Base-by-base conservation (phyloP, 2,888 invertebrate species). In the Parelbella ahira region DNA sequence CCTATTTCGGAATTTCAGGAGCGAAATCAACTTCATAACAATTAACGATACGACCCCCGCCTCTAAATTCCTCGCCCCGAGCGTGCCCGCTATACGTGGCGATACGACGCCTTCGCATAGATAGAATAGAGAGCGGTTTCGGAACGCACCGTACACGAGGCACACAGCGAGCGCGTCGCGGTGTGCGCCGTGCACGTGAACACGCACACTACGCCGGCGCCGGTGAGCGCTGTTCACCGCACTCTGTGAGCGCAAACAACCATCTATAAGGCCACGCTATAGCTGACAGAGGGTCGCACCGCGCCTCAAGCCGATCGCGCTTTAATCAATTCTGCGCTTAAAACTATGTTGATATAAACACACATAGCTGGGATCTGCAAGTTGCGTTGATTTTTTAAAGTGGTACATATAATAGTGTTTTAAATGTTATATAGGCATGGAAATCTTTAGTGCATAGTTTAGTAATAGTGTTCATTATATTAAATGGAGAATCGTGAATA, bases 191-290 rank as follows among this genome's bases (percentile, higher is more conserved):
- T 53, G 49, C 48, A 53, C 62, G 66, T 59, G 65, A 55, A 54
- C 77, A 58, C 82, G 56, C 86, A 84, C 86, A 87, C 86, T 59
- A 54, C 21, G 66, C 46, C 59, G 63, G 50, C 63, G 75, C 81
- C 86, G 86, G 86, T 84, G 86, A 86, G 86, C 87, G 86, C 87
- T 87, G 87, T 87, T 87, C 87, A 87, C 87, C 86, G 87, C 87
- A 87, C 87, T 87, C 87, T 87, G 87, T 87, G 86, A 87, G 87
- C 87, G 87, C 87, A 87, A 87, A 87, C 87, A 87, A 87, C 87
- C 87, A 87, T 86, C 87, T 87, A 87, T 87, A 87, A 87, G 87
- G 87, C 87, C 87, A 87, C 87, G 87, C 86, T 87, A 86, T 87
- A 86, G 86, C 83, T 75, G 84, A 83, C 86, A 69, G 74, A 79